A percentile compares a stretch with the other conserved stretches of the same genome.
phyloP scores from a whole-genome alignment of 2,113 vertebrate genomes.

The Phyllostomus discolor region DNA sequence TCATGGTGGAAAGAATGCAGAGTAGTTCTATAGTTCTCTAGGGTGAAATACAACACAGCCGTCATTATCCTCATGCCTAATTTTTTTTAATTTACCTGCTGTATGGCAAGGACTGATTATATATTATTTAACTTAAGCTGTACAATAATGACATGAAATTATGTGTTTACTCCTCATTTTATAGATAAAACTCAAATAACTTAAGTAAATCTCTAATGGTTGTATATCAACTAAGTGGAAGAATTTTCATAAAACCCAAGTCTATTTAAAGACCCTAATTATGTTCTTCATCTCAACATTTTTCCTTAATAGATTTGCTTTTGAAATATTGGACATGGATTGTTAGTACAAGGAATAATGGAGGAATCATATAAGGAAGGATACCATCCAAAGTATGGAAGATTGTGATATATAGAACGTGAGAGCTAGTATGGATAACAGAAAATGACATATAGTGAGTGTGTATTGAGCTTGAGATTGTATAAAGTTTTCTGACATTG shows the following conservation, averaged over 20 bases:
- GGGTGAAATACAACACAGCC: neutral
- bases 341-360: neutral
- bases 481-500: neutral
- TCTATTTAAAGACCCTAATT: neutral
- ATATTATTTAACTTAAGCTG: neutral
- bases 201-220: neutral
- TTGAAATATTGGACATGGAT: neutral
- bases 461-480: neutral
- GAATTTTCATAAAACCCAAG: neutral
- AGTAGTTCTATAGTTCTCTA: neutral
- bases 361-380: neutral
- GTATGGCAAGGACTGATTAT: neutral
- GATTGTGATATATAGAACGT: neutral
- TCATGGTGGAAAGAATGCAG: fast-evolving
- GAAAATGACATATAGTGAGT: neutral
- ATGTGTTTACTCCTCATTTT: neutral
- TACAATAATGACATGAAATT: neutral
- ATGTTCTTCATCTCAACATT: neutral
- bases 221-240: neutral
- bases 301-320: neutral
- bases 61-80: neutral
- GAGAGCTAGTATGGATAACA: neutral
- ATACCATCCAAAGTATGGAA: neutral
- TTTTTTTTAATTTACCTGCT: neutral
- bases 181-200: neutral